Evolutionary conservation across 1,140 invertebrate genomes (phyloP).

Genomic region (Nylanderia fulva): DNA sequence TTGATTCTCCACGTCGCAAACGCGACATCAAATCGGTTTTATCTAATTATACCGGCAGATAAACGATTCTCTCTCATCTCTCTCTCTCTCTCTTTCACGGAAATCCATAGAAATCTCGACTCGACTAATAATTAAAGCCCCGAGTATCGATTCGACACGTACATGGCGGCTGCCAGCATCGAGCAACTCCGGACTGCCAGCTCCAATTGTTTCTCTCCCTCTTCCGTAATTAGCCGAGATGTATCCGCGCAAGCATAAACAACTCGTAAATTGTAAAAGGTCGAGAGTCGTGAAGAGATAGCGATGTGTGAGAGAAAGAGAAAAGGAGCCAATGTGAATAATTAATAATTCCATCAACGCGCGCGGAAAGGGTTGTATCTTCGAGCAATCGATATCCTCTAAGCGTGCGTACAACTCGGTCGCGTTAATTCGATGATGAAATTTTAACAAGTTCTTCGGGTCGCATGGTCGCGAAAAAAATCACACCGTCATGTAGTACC

Average conservation of each 20-base stretch:
- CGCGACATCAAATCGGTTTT: not conserved
- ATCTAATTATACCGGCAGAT: slow-evolving; percentile 23
- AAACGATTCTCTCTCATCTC: not conserved
- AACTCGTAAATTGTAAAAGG: slow-evolving; percentile 30
- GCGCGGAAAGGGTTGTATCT: not conserved
- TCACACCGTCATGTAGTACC: not conserved
- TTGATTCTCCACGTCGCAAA: not conserved
- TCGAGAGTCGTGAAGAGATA: not conserved
- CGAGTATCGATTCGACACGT: slow-evolving; percentile 35
- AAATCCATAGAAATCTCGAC: slow-evolving; percentile 16
- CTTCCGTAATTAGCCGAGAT: slow-evolving; percentile 41
- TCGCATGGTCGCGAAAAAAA: not conserved
- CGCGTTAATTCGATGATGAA: not conserved
- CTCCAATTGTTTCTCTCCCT: slow-evolving; percentile 26
- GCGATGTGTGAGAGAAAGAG: not conserved
- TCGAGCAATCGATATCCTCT: not conserved
- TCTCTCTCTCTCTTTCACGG: not conserved
- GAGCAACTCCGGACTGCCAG: not conserved
- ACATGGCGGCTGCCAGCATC: not conserved
- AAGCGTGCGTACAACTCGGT: too few species aligned
- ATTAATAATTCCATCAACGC: not conserved
- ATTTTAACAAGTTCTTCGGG: not conserved
- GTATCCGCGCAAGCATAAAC: slow-evolving; percentile 25
- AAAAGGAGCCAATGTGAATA: not conserved
- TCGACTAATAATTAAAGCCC: slow-evolving; percentile 37